Base-by-base conservation (phyloP, 64 coral and sea anemone species). In the Hydrozoanthus tunicans region DNA sequence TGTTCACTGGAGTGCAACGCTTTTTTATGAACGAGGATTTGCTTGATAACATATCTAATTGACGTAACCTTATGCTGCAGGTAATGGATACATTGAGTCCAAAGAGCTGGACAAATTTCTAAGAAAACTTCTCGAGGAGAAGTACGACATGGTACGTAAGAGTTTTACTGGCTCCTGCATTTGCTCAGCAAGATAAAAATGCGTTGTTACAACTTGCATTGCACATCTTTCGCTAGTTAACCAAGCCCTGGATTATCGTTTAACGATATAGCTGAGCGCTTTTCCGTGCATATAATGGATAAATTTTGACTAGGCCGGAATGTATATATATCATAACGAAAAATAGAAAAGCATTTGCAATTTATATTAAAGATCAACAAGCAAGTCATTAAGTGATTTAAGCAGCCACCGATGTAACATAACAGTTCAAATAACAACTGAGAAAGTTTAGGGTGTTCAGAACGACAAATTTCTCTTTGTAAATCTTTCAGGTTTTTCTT, bases 41-140 rank as follows among this genome's bases (percentile, higher is more conserved):
- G 14, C 3, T 69, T 11, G 0, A 11, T 70, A 0, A 70, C 53
- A 75, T 25, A 66, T 68, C 32, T 70, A 23, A 56, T 15, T 7
- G 10, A 67, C 5, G 25, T 9, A 13, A 43, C 5, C 9, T 85
- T 56, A 43, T 67, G 8, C 69, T 60, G 70, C 23, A 88, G 84
- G 69, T 7, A 88, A 88, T 73, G 84, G 84, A 26, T 88, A 88
- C 69, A 88, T 88, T 0, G 84, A 88, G 24, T 75, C 84, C 3
- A 88, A 74, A 7, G 84, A 88, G 84, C 57, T 88, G 17, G 84
- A 88, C 12, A 43, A 43, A 60, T 88, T 88, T 27, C 56, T 88
- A 12, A 14, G 12, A 59, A 88, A 88, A 12, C 67, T 88, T 10
- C 84, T 88, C 3, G 68, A 88, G 25, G 84, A 88, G 20, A 88